Percentiles rank a stretch among this genome's conserved stretches.
Conservation (phyloP, 2,888 invertebrate species). For the Drosophila pegasa region DNA sequence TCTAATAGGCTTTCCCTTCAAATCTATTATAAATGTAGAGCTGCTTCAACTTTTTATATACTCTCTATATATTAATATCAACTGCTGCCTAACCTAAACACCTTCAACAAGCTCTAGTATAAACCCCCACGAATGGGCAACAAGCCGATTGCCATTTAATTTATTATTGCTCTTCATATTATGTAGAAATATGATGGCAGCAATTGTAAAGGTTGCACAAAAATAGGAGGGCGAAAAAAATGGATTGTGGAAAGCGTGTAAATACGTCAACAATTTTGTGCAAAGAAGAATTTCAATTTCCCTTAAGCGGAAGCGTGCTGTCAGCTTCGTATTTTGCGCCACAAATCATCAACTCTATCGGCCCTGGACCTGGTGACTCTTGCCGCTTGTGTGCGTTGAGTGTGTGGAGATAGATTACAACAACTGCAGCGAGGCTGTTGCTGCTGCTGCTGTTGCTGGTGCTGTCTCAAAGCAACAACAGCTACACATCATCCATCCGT, state of each 20-base stretch:
- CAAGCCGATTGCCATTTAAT: not conserved
- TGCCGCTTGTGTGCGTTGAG: constrained; percentile 31
- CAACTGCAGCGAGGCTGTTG: constrained; percentile 55
- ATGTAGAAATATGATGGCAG: not conserved
- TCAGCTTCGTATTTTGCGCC: constrained; percentile 74
- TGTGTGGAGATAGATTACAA: constrained; percentile 70
- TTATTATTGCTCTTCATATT: not conserved
- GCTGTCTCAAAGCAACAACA: constrained; percentile 36
- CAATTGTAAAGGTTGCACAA: constrained; percentile 4
- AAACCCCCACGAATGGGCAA: too few relatives aligned
- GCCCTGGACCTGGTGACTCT: constrained; percentile 43
- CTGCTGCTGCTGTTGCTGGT: constrained; percentile 10
- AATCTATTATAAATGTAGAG: too few relatives aligned
- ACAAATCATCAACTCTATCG: constrained; percentile 81
- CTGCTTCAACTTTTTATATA: too few relatives aligned
- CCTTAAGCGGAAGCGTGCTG: constrained; percentile 76
- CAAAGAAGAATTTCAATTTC: constrained; percentile 80
- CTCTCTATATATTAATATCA: too few relatives aligned
- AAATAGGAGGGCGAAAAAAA: not conserved
- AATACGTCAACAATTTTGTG: constrained; percentile 79
- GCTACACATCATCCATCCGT: constrained; percentile 76
- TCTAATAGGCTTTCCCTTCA: too few relatives aligned
- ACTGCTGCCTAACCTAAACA: too few relatives aligned
- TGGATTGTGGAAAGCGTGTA: constrained; percentile 45
- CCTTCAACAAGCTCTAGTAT: too few relatives aligned